Evolutionary conservation across 2,888 invertebrate genomes (phyloP), one percentile per base, ranked within the genome.

Genomic region (Ochropleura plecta): DNA sequence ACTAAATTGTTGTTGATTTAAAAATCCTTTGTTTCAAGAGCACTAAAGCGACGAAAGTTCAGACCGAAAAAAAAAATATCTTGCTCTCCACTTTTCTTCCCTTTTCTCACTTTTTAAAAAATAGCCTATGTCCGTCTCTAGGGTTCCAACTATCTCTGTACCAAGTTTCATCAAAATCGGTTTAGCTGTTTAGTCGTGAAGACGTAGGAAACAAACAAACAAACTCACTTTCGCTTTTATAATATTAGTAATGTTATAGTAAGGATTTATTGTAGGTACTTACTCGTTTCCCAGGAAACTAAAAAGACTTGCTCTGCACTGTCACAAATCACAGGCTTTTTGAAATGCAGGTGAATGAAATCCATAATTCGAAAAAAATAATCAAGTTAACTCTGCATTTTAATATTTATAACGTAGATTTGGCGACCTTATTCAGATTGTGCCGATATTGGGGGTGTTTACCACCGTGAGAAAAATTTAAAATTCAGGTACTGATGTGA

Each of bases 401-500:
- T 20, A 40, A 46, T 40, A 20, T 55, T 73, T 46, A 20, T 55
- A 55, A 73, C 12, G 18, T 18, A 20, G 18, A 48, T 78, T 78
- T 64, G 40, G 64, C 16, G 53, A 48, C 30, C n/a, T 74, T 51
- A 82, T 78, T 57, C 16, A 8, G 30, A 48, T 51, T 57, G 9
- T 57, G 30, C 14, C 18, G 18, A 59, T 48, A 70, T 63, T 55
- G 46, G 53, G 40, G 57, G n/a, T 18, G 18, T n/a, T 18, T 57
- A 51, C 57, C n/a, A 51, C 8, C 57, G 63, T 64, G 49, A 18
- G 55, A 30, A 71, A 86, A 77, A 76, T 80, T 2, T 20, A 67
- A 86, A 81, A 78, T 73, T 76, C 46, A 20, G 57, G 57, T 55
- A 48, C 20, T 30, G 59, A 76, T 59, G 51, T 44, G 42, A 57